Percentiles rank a stretch among this genome's conserved stretches.
Conservation (phyloP, 2,888 invertebrate species). For the Athalia cordata region DNA sequence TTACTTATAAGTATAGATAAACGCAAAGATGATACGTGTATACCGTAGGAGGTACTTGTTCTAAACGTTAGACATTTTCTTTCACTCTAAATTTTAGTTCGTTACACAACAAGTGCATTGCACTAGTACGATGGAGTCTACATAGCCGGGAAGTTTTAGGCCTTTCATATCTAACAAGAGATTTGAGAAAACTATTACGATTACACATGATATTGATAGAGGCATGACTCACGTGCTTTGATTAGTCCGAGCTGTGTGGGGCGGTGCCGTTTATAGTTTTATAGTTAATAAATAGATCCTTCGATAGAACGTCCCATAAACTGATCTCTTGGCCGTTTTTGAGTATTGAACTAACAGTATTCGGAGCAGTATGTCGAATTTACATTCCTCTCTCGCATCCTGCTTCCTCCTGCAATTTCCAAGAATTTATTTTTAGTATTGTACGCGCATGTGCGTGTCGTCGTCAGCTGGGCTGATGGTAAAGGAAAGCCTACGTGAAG, state of each 20-base stretch:
- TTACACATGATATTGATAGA: neutral
- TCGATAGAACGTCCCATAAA: neutral
- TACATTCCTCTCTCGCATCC: conserved; percentile 10
- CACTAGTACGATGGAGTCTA: neutral
- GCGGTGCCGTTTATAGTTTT: neutral
- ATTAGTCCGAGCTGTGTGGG: neutral
- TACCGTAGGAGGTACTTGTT: neutral
- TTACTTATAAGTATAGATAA: neutral
- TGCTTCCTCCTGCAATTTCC: conserved; percentile 29
- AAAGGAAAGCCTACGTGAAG: neutral
- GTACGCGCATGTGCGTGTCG: neutral
- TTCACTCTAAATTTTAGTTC: too few relatives aligned
- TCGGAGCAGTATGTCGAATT: neutral
- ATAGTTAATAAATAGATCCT: neutral
- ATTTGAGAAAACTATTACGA: neutral
- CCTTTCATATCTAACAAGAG: neutral
- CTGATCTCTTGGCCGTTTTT: neutral
- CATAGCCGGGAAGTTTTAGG: neutral
- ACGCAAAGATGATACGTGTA: neutral
- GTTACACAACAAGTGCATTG: too few relatives aligned
- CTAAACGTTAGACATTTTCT: too few relatives aligned
- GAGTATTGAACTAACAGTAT: conserved; percentile 7
- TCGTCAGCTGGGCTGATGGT: neutral
- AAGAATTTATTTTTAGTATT: conserved; percentile 44
- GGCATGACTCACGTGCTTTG: conserved; percentile 33